Conservation (phyloP, 1,140 invertebrate genomes). For the Meteorus sp. region DNA sequence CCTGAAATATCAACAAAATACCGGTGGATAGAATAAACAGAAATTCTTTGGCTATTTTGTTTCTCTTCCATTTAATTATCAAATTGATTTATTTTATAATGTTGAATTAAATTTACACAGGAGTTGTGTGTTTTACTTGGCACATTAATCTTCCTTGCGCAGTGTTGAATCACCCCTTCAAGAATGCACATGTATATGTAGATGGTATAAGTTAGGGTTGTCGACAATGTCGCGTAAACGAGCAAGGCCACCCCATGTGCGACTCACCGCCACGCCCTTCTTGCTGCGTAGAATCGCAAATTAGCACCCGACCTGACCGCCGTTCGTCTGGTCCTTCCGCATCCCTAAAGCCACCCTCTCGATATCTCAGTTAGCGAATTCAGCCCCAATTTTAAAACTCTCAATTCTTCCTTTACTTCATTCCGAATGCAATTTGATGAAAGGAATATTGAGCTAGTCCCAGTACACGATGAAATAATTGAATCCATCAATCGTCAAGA, state of each 20-base stretch:
- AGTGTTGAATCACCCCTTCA: not conserved
- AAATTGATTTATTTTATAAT: too few species aligned
- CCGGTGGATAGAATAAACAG: too few species aligned
- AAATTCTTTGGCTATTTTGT: too few species aligned
- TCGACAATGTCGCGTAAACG: slow-evolving; percentile 48
- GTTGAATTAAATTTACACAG: too few species aligned
- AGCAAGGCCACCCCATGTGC: slow-evolving; percentile 41
- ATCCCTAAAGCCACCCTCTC: not conserved
- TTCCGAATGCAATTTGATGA: too few species aligned
- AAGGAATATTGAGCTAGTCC: too few species aligned
- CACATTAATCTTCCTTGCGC: not conserved
- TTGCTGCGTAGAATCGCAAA: slow-evolving; percentile 44
- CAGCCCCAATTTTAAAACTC: not conserved
- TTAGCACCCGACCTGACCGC: slow-evolving; percentile 37
- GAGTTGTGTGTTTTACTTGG: too few species aligned
- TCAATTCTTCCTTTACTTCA: not conserved
- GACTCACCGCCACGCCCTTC: slow-evolving; percentile 43
- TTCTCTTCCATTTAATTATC: too few species aligned
- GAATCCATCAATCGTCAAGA: too few species aligned
- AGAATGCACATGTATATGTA: not conserved
- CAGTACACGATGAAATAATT: too few species aligned
- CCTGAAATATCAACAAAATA: too few species aligned
- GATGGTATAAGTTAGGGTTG: slow-evolving; percentile 32
- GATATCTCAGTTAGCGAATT: too few species aligned
- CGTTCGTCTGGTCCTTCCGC: not conserved